These are phyloP conservation scores for Hyposmocoma kahamanoa DNA, from an alignment of 1,140 invertebrate species.

Conservation along the genomic window DNA sequence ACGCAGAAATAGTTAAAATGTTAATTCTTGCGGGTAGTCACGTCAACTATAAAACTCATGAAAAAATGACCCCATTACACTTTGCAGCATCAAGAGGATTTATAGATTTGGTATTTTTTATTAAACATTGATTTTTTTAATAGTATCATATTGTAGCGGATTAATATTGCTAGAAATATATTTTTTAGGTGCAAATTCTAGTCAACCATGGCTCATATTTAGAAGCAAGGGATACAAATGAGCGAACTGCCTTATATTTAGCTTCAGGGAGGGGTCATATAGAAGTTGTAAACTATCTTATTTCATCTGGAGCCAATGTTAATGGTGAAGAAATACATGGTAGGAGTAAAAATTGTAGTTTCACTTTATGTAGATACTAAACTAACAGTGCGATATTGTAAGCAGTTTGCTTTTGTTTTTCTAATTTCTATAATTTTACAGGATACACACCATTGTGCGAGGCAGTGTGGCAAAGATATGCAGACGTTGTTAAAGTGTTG, in stretches of 20 bases:
- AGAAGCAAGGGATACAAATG: constrained; percentile 56
- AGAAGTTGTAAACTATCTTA: constrained; percentile 52
- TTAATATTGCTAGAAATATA: not conserved
- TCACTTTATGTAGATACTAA: too few relatives aligned
- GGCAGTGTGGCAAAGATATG: constrained; percentile 54
- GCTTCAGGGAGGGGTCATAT: constrained; percentile 46
- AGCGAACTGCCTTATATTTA: constrained; percentile 52
- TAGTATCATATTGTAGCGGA: too few relatives aligned
- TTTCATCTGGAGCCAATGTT: constrained; percentile 81
- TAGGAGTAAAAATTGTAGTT: too few relatives aligned
- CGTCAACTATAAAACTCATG: constrained; percentile 60
- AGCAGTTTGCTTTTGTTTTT: too few relatives aligned
- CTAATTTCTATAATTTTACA: too few relatives aligned
- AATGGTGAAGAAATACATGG: constrained; percentile 84
- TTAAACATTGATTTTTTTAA: constrained; percentile 5
- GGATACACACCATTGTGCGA: constrained; percentile 60
- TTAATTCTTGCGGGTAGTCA: constrained; percentile 45
- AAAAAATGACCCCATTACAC: constrained; percentile 62
- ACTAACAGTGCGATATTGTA: too few relatives aligned
- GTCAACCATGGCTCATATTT: constrained; percentile 47
- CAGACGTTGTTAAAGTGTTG: constrained; percentile 44
- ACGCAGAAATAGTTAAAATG: constrained; percentile 39
- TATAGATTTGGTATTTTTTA: constrained; percentile 44
- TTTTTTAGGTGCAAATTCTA: constrained; percentile 51
- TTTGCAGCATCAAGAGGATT: constrained; percentile 57